These are phyloP conservation scores for Acronicta leporina DNA, from an alignment of 2,888 invertebrate genomes.

Conservation along the genomic window DNA sequence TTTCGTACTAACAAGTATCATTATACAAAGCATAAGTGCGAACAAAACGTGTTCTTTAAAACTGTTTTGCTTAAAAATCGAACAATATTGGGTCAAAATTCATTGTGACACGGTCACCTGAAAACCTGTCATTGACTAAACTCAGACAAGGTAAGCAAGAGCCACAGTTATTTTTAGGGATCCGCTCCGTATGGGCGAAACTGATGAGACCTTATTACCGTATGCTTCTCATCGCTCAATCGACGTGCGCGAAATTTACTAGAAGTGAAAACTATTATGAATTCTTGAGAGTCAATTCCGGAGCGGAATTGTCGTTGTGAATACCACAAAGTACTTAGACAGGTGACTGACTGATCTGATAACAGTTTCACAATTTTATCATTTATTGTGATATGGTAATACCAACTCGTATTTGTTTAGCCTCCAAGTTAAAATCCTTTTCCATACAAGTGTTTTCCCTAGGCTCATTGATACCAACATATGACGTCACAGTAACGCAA, in stretches of 20 bases:
- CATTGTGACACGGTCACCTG: slow-evolving; percentile 60
- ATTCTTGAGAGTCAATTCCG: slow-evolving; percentile 44
- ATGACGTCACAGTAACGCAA: not conserved
- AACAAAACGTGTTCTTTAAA: slow-evolving; percentile 12
- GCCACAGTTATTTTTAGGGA: slow-evolving; percentile 61
- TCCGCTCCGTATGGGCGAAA: slow-evolving; percentile 36
- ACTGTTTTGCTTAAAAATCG: slow-evolving; percentile 32
- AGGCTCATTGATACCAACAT: not conserved
- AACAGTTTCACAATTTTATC: slow-evolving; percentile 19
- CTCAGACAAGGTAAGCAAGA: slow-evolving; percentile 69
- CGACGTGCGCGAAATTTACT: slow-evolving; percentile 54
- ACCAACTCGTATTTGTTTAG: slow-evolving; percentile 12
- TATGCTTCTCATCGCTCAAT: slow-evolving; percentile 54
- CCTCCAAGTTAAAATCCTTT: slow-evolving; percentile 19
- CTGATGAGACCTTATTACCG: slow-evolving; percentile 38
- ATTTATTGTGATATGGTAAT: slow-evolving; percentile 11
- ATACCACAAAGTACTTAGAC: slow-evolving; percentile 23
- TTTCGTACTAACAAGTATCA: too few relatives aligned
- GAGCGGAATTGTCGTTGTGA: slow-evolving; percentile 33
- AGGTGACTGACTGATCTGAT: slow-evolving; percentile 19
- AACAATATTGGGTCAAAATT: slow-evolving; percentile 57
- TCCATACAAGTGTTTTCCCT: slow-evolving; percentile 19
- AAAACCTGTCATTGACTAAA: slow-evolving; percentile 68
- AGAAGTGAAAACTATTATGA: slow-evolving; percentile 54
- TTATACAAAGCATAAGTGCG: not conserved